A percentile compares a stretch with the other conserved stretches of the same genome.
These are phyloP conservation scores for Ostrea edulis DNA, from an alignment of 1,140 invertebrate genomes.

Conservation along the genomic window DNA sequence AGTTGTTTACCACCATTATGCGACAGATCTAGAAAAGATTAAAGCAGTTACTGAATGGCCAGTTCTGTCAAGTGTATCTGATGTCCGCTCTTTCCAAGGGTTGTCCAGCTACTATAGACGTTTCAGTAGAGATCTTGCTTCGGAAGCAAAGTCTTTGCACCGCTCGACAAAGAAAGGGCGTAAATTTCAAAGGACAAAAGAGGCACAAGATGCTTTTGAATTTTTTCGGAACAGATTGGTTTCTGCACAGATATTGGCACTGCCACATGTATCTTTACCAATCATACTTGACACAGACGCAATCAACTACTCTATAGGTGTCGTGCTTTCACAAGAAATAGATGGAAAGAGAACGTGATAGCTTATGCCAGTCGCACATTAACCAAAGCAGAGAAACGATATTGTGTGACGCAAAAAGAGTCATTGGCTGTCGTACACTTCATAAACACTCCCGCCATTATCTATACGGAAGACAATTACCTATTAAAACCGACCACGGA, in stretches of 20 bases:
- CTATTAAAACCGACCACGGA: slow-evolving; percentile 11
- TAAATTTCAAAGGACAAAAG: slow-evolving; percentile 15
- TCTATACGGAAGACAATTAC: slow-evolving; percentile 26
- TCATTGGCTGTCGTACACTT: too few relatives aligned
- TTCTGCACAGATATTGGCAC: slow-evolving; percentile 52
- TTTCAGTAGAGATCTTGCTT: slow-evolving; percentile 56
- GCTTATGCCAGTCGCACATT: too few relatives aligned
- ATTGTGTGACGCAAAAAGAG: too few relatives aligned
- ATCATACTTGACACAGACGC: slow-evolving; percentile 68
- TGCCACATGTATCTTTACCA: background rate
- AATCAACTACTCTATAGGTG: slow-evolving; percentile 62
- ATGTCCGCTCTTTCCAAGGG: slow-evolving; percentile 51
- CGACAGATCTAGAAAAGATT: too few relatives aligned
- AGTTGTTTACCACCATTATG: too few relatives aligned
- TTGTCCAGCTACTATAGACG: slow-evolving; percentile 48
- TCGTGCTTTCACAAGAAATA: slow-evolving; percentile 67
- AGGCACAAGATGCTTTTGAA: slow-evolving; percentile 41
- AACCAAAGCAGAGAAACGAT: too few relatives aligned
- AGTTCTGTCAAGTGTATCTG: background rate
- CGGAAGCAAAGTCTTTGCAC: slow-evolving; percentile 20
- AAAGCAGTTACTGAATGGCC: too few relatives aligned
- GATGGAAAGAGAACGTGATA: too few relatives aligned
- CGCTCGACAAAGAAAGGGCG: slow-evolving; percentile 16
- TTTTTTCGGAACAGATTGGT: background rate
- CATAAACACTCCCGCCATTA: too few relatives aligned